Percentiles rank a stretch among this genome's conserved stretches.
Conservation (phyloP, 1,140 invertebrate species). For the Bilobella aurantiaca region DNA sequence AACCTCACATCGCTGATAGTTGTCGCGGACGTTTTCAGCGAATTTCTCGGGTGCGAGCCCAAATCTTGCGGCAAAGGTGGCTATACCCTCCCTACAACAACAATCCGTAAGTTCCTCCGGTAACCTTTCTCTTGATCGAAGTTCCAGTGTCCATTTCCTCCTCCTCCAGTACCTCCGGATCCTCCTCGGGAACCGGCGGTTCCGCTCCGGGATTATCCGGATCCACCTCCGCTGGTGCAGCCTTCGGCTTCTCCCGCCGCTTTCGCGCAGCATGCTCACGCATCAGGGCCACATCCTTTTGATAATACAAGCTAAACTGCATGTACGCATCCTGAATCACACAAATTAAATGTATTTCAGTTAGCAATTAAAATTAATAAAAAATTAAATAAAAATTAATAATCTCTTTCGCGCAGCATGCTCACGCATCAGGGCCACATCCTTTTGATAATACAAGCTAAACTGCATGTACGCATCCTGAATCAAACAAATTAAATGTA, state of each 20-base stretch:
- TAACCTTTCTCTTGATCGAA: constrained; percentile 68
- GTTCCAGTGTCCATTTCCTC: constrained; percentile 41
- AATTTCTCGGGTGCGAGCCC: constrained; percentile 92
- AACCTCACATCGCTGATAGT: constrained; percentile 94
- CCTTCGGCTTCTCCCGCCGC: constrained; percentile 40
- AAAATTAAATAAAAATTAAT: no score
- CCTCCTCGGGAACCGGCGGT: constrained; percentile 46
- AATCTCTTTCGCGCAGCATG: constrained; percentile 49
- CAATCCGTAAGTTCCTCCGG: constrained; percentile 77
- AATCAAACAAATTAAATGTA: no score
- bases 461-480: constrained; percentile 92
- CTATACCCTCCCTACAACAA: constrained; percentile 72
- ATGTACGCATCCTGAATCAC: constrained; percentile 89
- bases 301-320: constrained; percentile 88
- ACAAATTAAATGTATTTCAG: no score
- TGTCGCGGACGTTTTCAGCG: constrained; percentile 91
- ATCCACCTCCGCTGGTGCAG: constrained; percentile 37
- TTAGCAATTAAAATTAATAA: no score
- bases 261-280: constrained; percentile 56
- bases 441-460: constrained; percentile 77
- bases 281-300: constrained; percentile 73
- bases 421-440: constrained; percentile 76
- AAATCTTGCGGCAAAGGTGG: constrained; percentile 76
- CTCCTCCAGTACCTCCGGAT: constrained; percentile 48
- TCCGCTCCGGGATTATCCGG: constrained; percentile 35